Evolutionary conservation across 2,888 invertebrate species (phyloP).

Genomic region (Microchrysa polita): DNA sequence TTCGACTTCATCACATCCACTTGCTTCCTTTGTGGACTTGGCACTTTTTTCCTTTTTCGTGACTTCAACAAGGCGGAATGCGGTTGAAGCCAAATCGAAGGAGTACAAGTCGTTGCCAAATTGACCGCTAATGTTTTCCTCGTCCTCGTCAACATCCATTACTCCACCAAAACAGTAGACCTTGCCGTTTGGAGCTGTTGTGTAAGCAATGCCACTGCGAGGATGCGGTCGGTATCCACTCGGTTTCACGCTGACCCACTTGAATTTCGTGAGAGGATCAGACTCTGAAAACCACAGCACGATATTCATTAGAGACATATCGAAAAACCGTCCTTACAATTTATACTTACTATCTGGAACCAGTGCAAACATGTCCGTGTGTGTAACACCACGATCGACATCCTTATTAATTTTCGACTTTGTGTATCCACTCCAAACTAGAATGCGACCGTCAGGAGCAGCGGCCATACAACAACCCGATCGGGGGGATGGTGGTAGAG

Average conservation of each 20-base stretch:
- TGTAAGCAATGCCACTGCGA: conserved; percentile 75
- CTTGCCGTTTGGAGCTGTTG: conserved; percentile 70
- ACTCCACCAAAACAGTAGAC: conserved; percentile 91
- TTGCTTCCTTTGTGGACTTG: conserved; percentile 57
- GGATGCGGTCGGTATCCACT: conserved; percentile 73
- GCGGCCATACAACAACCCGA: conserved; percentile 74
- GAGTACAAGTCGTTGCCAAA: conserved; percentile 83
- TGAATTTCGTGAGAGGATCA: conserved; percentile 74
- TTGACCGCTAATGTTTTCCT: conserved; percentile 80
- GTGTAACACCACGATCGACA: conserved; percentile 76
- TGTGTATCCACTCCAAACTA: conserved; percentile 82
- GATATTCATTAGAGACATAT: not conserved
- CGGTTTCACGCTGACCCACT: conserved; percentile 75
- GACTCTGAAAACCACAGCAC: conserved; percentile 65
- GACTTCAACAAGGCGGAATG: conserved; percentile 75
- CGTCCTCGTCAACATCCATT: conserved; percentile 81
- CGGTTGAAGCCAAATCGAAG: conserved; percentile 77
- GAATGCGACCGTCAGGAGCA: conserved; percentile 70
- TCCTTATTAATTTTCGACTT: conserved; percentile 79
- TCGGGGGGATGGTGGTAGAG: conserved; percentile 75
- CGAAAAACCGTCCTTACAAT: not conserved
- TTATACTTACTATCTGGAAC: conserved; percentile 70
- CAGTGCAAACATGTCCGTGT: conserved; percentile 76
- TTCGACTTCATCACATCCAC: conserved; percentile 57
- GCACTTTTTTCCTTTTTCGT: conserved; percentile 60